phyloP scores from a whole-genome alignment of 2,797 vertebrate genomes.

The Chelon labrosus region DNA sequence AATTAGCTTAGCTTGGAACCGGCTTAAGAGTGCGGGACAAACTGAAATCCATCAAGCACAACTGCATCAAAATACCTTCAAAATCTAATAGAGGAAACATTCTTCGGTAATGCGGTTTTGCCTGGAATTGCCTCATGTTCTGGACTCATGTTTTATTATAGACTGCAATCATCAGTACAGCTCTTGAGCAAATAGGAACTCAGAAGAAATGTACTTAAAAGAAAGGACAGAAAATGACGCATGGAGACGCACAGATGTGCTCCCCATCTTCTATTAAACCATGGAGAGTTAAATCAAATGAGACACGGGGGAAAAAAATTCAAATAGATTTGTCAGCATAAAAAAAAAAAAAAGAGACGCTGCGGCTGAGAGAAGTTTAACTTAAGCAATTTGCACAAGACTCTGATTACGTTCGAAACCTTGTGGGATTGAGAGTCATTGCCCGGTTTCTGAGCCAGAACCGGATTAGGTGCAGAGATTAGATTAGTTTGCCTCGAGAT shows the following conservation, averaged over 20 bases:
- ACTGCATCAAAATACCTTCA: slow-evolving; percentile 14
- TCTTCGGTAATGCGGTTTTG: background rate
- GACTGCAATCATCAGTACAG: background rate
- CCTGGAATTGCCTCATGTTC: background rate
- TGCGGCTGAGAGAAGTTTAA: slow-evolving; percentile 48
- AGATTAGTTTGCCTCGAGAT: slow-evolving; percentile 69
- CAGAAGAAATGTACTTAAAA: background rate
- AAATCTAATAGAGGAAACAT: slow-evolving; percentile 2
- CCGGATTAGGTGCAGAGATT: slow-evolving; percentile 69
- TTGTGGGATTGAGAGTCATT: slow-evolving; percentile 59
- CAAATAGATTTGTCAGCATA: slow-evolving; percentile 56
- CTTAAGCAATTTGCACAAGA: slow-evolving; percentile 70
- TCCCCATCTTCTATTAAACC: slow-evolving; percentile 31
- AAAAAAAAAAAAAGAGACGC: slow-evolving; percentile 26
- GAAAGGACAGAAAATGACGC: slow-evolving; percentile 9
- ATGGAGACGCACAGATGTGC: background rate
- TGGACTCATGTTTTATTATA: background rate
- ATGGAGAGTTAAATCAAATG: slow-evolving; percentile 46
- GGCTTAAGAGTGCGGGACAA: slow-evolving; percentile 12
- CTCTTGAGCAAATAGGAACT: slow-evolving; percentile 1
- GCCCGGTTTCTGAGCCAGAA: slow-evolving; percentile 56
- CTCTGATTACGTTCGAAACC: slow-evolving; percentile 65
- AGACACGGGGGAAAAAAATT: slow-evolving; percentile 28
- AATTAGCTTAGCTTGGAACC: slow-evolving; percentile 12
- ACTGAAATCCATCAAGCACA: slow-evolving; percentile 29